phyloP scores from a whole-genome alignment of 1,140 invertebrate genomes.

The Elymnias hypermnestra region DNA sequence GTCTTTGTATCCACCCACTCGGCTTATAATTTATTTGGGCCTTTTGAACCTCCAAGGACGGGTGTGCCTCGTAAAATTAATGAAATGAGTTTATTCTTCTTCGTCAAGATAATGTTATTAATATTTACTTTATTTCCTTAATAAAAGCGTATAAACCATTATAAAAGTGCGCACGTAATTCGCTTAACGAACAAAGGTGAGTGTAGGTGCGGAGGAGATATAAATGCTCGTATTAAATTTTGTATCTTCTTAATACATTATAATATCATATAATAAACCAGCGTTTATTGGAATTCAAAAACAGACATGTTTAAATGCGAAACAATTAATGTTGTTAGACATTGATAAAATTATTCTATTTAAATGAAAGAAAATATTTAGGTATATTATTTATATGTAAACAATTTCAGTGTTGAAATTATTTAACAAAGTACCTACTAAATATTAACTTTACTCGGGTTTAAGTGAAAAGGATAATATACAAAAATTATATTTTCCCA shows the following conservation, averaged over 20 bases:
- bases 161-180: background rate
- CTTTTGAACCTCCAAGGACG: slow-evolving; percentile 30
- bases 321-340: no score
- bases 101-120: slow-evolving; percentile 19
- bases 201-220: background rate
- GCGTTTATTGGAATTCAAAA: no score
- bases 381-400: no score
- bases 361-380: no score
- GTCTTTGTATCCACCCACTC: slow-evolving; percentile 10
- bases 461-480: no score
- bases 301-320: no score
- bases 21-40: slow-evolving; percentile 37
- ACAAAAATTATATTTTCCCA: no score
- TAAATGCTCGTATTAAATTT: background rate
- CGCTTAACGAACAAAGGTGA: background rate
- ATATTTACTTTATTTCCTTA: slow-evolving; percentile 3
- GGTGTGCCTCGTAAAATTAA: slow-evolving; percentile 33
- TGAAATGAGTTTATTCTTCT: slow-evolving; percentile 30
- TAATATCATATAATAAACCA: no score
- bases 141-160: background rate
- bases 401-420: no score
- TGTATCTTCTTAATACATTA: background rate
- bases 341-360: no score
- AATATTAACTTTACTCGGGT: no score
- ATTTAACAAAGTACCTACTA: no score